phyloP scores from a whole-genome alignment of 2,888 invertebrate genomes.

The Sericinus montela region DNA sequence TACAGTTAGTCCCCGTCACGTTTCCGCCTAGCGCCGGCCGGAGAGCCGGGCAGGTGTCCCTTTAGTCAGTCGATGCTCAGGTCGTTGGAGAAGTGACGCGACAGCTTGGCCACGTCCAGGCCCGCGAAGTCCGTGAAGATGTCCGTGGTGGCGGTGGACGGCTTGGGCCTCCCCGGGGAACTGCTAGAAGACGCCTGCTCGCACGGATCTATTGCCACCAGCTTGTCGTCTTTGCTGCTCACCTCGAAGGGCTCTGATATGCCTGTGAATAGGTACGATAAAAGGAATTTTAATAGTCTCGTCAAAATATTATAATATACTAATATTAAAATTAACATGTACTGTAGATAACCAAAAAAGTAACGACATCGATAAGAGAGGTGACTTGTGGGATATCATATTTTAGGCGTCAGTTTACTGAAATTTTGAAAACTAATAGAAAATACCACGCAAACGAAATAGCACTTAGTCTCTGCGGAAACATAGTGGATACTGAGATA shows the following conservation, averaged over 20 bases:
- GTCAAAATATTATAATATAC: no score
- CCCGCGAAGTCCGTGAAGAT: constrained; percentile 72
- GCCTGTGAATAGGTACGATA: constrained; percentile 38
- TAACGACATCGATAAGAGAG: no score
- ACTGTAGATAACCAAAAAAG: no score
- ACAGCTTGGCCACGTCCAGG: constrained; percentile 66
- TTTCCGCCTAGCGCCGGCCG: constrained; percentile 44
- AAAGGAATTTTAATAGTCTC: no score
- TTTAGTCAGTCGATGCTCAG: constrained; percentile 76
- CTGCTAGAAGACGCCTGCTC: constrained; percentile 47
- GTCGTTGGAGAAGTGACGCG: constrained; percentile 71
- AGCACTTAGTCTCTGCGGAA: no score
- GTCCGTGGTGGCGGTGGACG: constrained; percentile 52
- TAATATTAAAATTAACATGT: no score
- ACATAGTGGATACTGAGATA: no score
- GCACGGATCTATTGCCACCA: constrained; percentile 43
- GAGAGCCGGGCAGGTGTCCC: constrained; percentile 66
- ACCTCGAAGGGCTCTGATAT: constrained; percentile 73
- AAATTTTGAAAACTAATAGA: no score
- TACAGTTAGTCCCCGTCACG: constrained; percentile 18
- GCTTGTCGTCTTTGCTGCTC: constrained; percentile 59
- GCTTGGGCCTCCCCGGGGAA: constrained; percentile 37
- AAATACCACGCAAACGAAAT: no score
- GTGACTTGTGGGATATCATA: no score
- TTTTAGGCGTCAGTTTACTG: no score